phyloP scores from a whole-genome alignment of 2,113 vertebrate genomes.

The Lophotis ruficrista region DNA sequence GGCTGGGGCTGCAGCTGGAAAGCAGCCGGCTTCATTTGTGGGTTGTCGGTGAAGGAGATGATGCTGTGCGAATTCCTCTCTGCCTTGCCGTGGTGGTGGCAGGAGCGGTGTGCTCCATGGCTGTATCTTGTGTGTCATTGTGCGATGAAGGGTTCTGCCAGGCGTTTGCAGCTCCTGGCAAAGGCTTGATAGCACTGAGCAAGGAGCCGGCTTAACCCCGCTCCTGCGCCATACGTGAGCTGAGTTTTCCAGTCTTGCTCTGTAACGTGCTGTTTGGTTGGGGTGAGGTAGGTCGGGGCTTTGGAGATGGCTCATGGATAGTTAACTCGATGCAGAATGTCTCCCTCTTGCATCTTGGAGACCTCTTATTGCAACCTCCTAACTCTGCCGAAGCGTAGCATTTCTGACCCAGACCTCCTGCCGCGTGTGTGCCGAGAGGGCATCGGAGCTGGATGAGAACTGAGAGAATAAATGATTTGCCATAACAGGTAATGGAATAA shows the following conservation, averaged over 20 bases:
- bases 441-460: neutral
- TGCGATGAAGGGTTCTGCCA: neutral
- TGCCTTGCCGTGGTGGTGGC: neutral
- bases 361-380: neutral
- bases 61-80: neutral
- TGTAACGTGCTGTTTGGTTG: neutral
- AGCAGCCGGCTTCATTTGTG: neutral
- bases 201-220: neutral
- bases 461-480: neutral
- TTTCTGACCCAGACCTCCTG: neutral
- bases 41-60: neutral
- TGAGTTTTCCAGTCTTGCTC: neutral
- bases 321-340: accelerated
- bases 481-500: neutral
- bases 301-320: neutral
- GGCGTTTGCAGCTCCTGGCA: accelerated
- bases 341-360: neutral
- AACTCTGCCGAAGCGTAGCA: accelerated
- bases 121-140: accelerated
- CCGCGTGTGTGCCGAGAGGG: accelerated
- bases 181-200: neutral
- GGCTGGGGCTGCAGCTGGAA: neutral
- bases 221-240: neutral
- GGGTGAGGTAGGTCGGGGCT: neutral
- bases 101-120: neutral